These are phyloP conservation scores for Hyles lineata DNA, from an alignment of 2,888 invertebrate species.

Conservation along the genomic window DNA sequence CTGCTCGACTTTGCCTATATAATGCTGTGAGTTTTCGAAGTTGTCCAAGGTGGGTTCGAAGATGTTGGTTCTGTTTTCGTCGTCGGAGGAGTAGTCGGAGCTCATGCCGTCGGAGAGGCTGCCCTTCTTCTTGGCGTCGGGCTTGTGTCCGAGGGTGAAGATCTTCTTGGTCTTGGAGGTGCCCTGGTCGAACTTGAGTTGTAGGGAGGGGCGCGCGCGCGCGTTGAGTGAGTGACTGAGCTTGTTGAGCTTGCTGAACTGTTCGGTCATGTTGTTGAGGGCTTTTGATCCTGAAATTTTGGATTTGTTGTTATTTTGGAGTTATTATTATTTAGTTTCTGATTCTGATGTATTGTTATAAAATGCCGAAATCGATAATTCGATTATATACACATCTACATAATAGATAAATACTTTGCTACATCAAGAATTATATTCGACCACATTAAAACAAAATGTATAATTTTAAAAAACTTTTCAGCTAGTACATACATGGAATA, in stretches of 20 bases:
- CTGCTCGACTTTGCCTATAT: slow-evolving; percentile 68
- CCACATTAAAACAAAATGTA: neutral
- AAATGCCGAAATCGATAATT: too few species aligned
- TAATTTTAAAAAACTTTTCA: too few species aligned
- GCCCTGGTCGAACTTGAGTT: slow-evolving; percentile 78
- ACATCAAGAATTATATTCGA: too few species aligned
- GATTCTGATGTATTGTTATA: neutral
- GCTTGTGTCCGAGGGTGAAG: slow-evolving; percentile 79
- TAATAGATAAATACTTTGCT: too few species aligned
- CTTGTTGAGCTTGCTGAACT: slow-evolving; percentile 93
- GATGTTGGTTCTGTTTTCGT: slow-evolving; percentile 79
- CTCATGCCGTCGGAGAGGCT: slow-evolving; percentile 87
- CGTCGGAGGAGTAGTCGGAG: slow-evolving; percentile 83
- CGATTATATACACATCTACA: too few species aligned
- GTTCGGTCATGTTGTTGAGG: slow-evolving; percentile 93
- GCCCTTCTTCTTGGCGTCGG: slow-evolving; percentile 85
- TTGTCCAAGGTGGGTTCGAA: slow-evolving; percentile 81
- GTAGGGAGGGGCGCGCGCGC: slow-evolving; percentile 80
- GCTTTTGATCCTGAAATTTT: slow-evolving; percentile 90
- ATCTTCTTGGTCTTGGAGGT: slow-evolving; percentile 76
- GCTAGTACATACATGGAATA: too few species aligned
- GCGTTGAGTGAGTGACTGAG: slow-evolving; percentile 87
- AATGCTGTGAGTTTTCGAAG: slow-evolving; percentile 79
- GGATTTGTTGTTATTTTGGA: neutral
- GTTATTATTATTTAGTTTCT: neutral